Base-by-base conservation (phyloP, 1,140 invertebrate species). In the Brachionus angularis region DNA sequence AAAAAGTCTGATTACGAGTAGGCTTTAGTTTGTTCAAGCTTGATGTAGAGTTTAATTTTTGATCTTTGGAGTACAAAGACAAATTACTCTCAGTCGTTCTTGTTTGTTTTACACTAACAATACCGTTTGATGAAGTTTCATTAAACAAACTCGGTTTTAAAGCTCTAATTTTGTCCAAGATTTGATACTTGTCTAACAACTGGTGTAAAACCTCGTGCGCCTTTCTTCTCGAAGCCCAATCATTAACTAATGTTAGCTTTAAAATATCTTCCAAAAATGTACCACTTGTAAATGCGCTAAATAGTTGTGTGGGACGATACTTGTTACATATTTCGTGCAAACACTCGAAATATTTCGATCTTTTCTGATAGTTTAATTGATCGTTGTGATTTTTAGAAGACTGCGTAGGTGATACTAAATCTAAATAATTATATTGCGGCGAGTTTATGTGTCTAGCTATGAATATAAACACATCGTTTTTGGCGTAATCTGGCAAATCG, bases 401-500 rank as follows among this genome's bases (percentile, higher is more conserved):
- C 33, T 47, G 39, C 1, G 4, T 5, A 8, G 23, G 36, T 16
- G 34, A 25, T 12, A 21, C 23, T 0, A 67, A 33, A 16, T 67
- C 62, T 23, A 50, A 46, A 25, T 67, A 67, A 25, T 33, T 67
- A 12, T 47, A 67, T 50, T 46, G 62, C 25, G 46, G 62, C 14
- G 23, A 25, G 31, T 67, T 67, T 12, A 67, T 67, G 23, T 46
- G 39, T 8, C 47, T 27, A 18, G 62, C 62, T 23, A 67, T 33
- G 47, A 67, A 67, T 12, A 67, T 33, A 5, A 67, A 16, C 12
- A 67, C 36, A 33, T 67, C 62, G 14, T 49, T 67, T 36, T 67
- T 67, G 42, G 62, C 62, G 29, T 47, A 67, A 33, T 67, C 62
- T 0, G 62, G 62, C 62, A 67, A 34, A 34, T 67, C 33, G 3